These are phyloP conservation scores for Lissocephala sabroskyi DNA, from an alignment of 2,888 invertebrate genomes.

Conservation along the genomic window DNA sequence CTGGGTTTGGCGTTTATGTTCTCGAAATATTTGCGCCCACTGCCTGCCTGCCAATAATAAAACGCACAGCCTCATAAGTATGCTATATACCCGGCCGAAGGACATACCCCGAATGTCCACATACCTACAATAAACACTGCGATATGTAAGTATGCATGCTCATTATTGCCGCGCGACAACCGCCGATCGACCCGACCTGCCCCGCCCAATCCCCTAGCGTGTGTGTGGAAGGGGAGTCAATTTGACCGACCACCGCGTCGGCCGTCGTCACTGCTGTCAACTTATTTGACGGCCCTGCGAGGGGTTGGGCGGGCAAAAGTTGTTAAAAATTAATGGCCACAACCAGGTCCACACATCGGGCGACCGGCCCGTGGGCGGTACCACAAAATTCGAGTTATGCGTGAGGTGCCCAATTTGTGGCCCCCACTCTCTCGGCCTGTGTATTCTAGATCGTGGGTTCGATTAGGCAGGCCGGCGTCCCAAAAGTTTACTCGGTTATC, in stretches of 20 bases:
- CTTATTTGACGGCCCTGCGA: conserved; percentile 30
- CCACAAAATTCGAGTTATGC: conserved; percentile 26
- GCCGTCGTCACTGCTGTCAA: conserved; percentile 34
- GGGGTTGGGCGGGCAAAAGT: conserved; percentile 8
- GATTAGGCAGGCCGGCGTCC: conserved; percentile 8
- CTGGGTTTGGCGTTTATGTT: background rate
- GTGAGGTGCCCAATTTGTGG: conserved; percentile 28
- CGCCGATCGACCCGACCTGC: too few species aligned
- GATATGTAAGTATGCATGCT: too few species aligned
- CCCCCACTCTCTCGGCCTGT: too few species aligned
- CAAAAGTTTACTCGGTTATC: too few species aligned
- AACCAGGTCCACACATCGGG: conserved; percentile 8
- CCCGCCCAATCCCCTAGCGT: too few species aligned
- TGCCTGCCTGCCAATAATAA: conserved; percentile 1
- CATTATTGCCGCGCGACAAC: too few species aligned
- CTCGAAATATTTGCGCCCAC: background rate
- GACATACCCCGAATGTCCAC: too few species aligned
- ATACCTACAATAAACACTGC: too few species aligned
- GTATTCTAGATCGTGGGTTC: conserved; percentile 12
- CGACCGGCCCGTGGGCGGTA: conserved; percentile 4
- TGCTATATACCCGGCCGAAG: too few species aligned
- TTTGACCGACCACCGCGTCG: conserved; percentile 1
- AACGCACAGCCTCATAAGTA: conserved; percentile 3
- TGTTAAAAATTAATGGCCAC: conserved; percentile 36
- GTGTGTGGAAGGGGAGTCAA: conserved; percentile 8